Conservation (phyloP, 2,888 invertebrate genomes). For the Leptodirus hochenwartii region DNA sequence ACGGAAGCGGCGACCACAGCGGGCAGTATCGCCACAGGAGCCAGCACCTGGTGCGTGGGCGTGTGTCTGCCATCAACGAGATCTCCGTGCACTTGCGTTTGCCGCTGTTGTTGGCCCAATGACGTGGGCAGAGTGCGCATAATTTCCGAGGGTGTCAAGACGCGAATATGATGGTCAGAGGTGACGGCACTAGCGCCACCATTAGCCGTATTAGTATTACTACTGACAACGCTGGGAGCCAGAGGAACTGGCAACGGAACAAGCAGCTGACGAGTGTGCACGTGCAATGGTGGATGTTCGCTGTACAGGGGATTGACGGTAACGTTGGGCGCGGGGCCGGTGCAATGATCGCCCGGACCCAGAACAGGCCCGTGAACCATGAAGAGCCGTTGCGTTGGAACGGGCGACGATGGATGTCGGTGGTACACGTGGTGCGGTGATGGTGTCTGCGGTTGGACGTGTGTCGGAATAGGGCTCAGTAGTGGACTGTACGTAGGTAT, state of each 20-base stretch:
- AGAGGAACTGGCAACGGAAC: constrained; percentile 11
- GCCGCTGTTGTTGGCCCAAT: too few species aligned
- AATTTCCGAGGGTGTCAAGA: constrained; percentile 77
- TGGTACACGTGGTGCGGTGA: constrained; percentile 22
- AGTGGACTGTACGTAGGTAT: too few species aligned
- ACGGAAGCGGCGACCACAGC: too few species aligned
- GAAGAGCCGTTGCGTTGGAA: constrained; percentile 26
- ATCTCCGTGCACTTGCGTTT: too few species aligned
- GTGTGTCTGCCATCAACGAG: too few species aligned
- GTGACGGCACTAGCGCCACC: constrained; percentile 16
- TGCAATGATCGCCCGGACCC: constrained; percentile 29
- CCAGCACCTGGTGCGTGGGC: too few species aligned
- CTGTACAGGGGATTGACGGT: constrained; percentile 41
- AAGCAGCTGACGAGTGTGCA: too few species aligned
- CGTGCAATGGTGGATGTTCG: constrained; percentile 45
- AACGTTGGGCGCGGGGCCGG: constrained; percentile 47
- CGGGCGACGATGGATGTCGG: constrained; percentile 15
- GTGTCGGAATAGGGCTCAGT: too few species aligned
- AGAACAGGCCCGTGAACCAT: constrained; percentile 27
- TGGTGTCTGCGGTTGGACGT: constrained; percentile 3
- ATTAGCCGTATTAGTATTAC: constrained; percentile 11
- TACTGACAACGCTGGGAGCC: constrained; percentile 10
- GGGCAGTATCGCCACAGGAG: too few species aligned
- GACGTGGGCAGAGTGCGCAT: constrained; percentile 81
- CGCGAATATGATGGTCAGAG: constrained; percentile 69